Percentiles rank a stretch among this genome's conserved stretches.
These are phyloP conservation scores for Conopomorpha cramerella DNA, from an alignment of 1,140 invertebrate genomes.

Conservation along the genomic window DNA sequence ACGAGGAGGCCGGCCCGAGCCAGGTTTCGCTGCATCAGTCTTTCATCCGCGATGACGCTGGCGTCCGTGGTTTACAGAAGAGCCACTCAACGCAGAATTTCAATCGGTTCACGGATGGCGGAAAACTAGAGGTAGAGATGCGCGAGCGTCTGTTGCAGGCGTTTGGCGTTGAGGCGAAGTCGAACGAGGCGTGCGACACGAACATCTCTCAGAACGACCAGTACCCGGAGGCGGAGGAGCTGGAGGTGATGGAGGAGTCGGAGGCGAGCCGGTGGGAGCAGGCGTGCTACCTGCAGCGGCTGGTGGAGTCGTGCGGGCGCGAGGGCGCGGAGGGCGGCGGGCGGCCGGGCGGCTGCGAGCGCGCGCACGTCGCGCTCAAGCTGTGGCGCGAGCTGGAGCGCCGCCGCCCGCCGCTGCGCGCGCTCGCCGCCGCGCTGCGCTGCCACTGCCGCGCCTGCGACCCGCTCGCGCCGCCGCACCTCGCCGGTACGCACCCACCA, in stretches of 20 bases:
- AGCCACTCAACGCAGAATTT: conserved; percentile 34
- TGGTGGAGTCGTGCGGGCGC: neutral
- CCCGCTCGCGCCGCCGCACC: conserved; percentile 18
- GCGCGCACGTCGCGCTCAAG: conserved; percentile 28
- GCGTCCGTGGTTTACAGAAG: conserved; percentile 16
- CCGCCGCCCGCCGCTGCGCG: conserved; percentile 25
- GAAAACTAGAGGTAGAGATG: conserved; percentile 4
- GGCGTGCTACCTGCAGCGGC: conserved; percentile 25
- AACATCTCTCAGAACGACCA: conserved; percentile 42
- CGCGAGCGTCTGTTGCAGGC: conserved; percentile 6
- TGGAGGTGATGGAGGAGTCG: conserved; percentile 15
- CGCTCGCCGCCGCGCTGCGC: conserved; percentile 26
- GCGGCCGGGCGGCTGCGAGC: conserved; percentile 28
- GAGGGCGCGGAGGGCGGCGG: conserved; percentile 18
- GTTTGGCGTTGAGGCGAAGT: conserved; percentile 6
- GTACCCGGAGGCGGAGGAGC: conserved; percentile 33
- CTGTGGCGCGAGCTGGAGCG: conserved; percentile 30
- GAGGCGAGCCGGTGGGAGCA: conserved; percentile 22
- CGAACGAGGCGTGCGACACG: conserved; percentile 19
- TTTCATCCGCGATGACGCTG: conserved; percentile 14
- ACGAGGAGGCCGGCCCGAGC: conserved; percentile 11
- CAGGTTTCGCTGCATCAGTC: conserved; percentile 1
- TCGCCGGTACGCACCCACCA: conserved; percentile 18
- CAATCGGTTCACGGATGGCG: conserved; percentile 8
- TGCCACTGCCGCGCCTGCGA: conserved; percentile 32